phyloP scores from a whole-genome alignment of 2,797 vertebrate species.

The Catamblyrhynchus diadema region DNA sequence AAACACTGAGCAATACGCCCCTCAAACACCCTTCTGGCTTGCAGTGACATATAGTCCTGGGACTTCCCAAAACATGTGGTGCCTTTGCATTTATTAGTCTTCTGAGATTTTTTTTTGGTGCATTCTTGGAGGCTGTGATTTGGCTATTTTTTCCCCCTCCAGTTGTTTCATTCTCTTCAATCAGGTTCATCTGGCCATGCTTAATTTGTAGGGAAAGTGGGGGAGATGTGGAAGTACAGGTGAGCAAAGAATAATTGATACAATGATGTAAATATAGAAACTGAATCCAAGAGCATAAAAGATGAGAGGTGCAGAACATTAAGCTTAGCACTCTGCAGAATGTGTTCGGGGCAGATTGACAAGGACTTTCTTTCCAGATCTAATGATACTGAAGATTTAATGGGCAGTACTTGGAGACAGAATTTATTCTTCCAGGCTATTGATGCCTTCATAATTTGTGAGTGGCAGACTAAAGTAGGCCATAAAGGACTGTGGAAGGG shows the following conservation, averaged over 20 bases:
- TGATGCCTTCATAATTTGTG: constrained; percentile 23
- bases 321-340: background rate
- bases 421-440: constrained; percentile 14
- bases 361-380: background rate
- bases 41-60: background rate
- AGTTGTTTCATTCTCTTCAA: background rate
- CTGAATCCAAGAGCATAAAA: background rate
- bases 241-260: background rate
- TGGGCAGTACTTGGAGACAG: background rate
- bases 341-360: background rate
- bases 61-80: accelerated
- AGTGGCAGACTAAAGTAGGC: background rate
- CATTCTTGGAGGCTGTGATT: background rate
- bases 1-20: background rate
- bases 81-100: background rate
- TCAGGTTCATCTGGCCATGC: background rate
- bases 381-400: constrained; percentile 15
- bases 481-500: background rate
- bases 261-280: background rate
- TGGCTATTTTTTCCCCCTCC: background rate
- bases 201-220: background rate
- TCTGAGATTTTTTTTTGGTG: background rate
- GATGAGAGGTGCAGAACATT: background rate
- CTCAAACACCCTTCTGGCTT: background rate
- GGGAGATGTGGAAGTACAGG: background rate